A percentile compares a stretch with the other conserved stretches of the same genome.
phyloP scores from a whole-genome alignment of 2,113 vertebrate species.

The Tursiops truncatus region DNA sequence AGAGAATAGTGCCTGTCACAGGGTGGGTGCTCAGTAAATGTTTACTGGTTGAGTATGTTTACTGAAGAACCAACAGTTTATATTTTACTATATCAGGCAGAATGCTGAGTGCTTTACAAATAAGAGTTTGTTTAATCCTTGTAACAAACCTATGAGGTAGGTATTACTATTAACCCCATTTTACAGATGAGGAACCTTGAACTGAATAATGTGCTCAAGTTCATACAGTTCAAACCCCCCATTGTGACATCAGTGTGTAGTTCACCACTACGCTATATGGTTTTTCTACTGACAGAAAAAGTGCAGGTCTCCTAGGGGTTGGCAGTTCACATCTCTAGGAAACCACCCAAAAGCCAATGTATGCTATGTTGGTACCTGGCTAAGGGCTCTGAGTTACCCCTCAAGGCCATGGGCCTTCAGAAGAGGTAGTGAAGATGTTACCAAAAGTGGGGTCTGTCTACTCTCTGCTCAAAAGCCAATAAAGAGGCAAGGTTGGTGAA shows the following conservation, averaged over 20 bases:
- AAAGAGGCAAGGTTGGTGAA: neutral
- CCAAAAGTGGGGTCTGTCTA: neutral
- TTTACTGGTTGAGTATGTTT: neutral
- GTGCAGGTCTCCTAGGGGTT: no score
- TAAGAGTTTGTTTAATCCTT: neutral
- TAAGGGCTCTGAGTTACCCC: neutral
- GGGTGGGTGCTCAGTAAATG: neutral
- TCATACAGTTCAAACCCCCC: neutral
- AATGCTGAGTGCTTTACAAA: neutral
- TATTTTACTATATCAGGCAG: neutral
- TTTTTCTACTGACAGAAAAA: neutral
- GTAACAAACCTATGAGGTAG: neutral
- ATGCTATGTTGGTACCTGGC: neutral
- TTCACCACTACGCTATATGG: neutral
- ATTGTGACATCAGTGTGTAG: neutral
- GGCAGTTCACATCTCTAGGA: neutral
- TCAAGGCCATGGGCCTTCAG: neutral
- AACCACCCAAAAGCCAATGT: neutral
- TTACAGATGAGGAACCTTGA: neutral
- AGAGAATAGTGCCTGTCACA: neutral
- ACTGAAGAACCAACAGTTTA: neutral
- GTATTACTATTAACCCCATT: neutral
- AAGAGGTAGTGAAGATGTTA: neutral
- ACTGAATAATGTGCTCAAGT: neutral
- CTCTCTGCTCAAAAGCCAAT: neutral